Evolutionary conservation across 2,888 invertebrate genomes (phyloP).

Genomic region (Parthenolecanium corni): DNA sequence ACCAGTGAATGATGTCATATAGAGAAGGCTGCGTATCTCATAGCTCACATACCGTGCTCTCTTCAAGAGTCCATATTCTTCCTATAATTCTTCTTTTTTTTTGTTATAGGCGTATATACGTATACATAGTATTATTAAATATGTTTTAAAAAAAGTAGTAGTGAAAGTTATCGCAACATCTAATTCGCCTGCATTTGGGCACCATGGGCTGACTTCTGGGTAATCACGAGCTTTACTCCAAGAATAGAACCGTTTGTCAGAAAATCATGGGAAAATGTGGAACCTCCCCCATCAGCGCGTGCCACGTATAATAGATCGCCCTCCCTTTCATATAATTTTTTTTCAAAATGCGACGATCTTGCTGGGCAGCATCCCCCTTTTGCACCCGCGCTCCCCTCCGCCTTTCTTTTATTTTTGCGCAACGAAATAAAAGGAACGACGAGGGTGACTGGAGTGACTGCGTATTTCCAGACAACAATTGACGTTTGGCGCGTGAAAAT

Average conservation of each 20-base stretch:
- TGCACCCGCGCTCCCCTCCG: too few species aligned
- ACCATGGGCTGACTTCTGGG: neutral
- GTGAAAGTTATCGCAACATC: too few species aligned
- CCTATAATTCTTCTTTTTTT: too few species aligned
- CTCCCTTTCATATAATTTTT: neutral
- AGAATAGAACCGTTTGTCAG: too few species aligned
- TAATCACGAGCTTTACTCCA: neutral
- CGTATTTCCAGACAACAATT: neutral
- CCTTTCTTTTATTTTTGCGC: conserved; percentile 5
- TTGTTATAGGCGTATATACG: too few species aligned
- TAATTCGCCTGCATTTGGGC: too few species aligned
- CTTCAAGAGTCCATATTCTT: too few species aligned
- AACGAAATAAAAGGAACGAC: neutral
- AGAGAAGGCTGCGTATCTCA: too few species aligned
- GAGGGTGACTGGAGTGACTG: neutral
- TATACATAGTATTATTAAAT: neutral
- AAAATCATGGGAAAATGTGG: conserved; percentile 22
- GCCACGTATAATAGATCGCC: conserved; percentile 20
- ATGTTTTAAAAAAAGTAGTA: neutral
- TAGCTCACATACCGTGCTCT: too few species aligned
- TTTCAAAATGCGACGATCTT: too few species aligned
- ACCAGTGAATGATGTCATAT: too few species aligned
- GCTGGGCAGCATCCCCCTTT: too few species aligned
- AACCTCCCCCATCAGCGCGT: conserved; percentile 20
- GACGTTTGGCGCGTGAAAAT: conserved; percentile 8